Evolutionary conservation across 1,140 invertebrate species (phyloP), one percentile per base, ranked within the genome.

Genomic region (Neodiprion fabricii): DNA sequence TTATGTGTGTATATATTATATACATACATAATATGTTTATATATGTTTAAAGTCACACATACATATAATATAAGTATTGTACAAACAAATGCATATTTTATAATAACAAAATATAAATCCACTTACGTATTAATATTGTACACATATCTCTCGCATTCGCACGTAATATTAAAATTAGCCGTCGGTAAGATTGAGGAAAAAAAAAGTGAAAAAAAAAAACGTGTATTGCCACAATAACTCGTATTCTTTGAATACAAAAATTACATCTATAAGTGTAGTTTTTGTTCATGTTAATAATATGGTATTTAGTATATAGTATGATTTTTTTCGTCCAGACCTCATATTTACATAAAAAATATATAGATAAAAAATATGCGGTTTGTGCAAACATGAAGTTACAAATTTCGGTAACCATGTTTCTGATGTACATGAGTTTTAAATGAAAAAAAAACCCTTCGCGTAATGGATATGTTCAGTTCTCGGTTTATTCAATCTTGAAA

Each of bases 41-140:
- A 14, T 61, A 14, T 61, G 3, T 61, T 61, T 61, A 61, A 61
- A 61, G 53, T 61, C 53, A 61, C 11, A 61, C 53, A 61, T 61
- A 61, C 53, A 61, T 61, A 61, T 61, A 61, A 14, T 12, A 61
- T 72, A 72, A 83, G 81, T 82, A 85, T 82, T 82, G 76, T 84
- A 84, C 81, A 81, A 78, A 80, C 53, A 83, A 83, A 85, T 78
- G 79, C 81, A 82, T 82, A 84, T 86, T 85, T 83, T 79, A 78
- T 84, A 82, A 79, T 86, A 87, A 88, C 85, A 85, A 83, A 81
- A 83, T 82, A 82, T 81, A 83, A 76, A 78, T 79, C 74, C 77
- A 75, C 74, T 79, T 80, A 82, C 76, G 72, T 79, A 80, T 76
- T 78, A 74, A 72, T 72, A 76, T 76, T 77, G 77, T 69, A 77